A percentile compares a stretch with the other conserved stretches of the same genome.
phyloP scores from a whole-genome alignment of 2,888 invertebrate species.

The Metalampra italica region DNA sequence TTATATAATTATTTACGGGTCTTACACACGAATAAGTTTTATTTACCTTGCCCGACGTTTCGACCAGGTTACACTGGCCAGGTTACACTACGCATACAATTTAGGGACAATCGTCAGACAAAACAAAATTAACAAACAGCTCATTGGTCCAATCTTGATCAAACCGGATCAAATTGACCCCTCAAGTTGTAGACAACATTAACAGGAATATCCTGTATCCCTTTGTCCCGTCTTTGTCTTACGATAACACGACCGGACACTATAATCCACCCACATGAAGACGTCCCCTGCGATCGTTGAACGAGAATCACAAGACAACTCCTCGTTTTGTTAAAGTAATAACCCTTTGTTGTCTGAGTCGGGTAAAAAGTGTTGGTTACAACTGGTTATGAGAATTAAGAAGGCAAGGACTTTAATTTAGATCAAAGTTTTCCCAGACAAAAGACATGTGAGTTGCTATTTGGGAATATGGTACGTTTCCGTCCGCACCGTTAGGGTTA shows the following conservation, averaged over 20 bases:
- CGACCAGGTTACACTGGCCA: too few species aligned
- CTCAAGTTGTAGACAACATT: neutral
- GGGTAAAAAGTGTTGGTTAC: neutral
- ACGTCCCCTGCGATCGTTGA: neutral
- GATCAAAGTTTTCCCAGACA: neutral
- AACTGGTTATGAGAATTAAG: too few species aligned
- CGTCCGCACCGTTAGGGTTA: too few species aligned
- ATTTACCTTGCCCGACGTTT: too few species aligned
- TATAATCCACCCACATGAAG: neutral
- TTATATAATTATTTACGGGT: too few species aligned
- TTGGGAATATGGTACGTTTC: neutral
- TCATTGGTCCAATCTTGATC: too few species aligned
- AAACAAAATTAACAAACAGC: too few species aligned
- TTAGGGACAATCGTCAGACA: too few species aligned
- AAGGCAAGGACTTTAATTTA: neutral
- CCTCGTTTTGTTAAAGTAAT: neutral
- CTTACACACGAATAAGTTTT: too few species aligned
- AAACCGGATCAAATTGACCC: too few species aligned
- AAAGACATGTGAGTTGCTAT: neutral
- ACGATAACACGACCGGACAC: neutral
- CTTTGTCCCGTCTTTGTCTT: neutral
- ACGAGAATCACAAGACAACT: neutral
- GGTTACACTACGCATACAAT: too few species aligned
- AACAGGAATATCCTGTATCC: neutral
- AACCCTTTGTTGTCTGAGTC: conserved; percentile 1